phyloP scores from a whole-genome alignment of 2,888 invertebrate genomes.

The Ormyrus rosae region DNA sequence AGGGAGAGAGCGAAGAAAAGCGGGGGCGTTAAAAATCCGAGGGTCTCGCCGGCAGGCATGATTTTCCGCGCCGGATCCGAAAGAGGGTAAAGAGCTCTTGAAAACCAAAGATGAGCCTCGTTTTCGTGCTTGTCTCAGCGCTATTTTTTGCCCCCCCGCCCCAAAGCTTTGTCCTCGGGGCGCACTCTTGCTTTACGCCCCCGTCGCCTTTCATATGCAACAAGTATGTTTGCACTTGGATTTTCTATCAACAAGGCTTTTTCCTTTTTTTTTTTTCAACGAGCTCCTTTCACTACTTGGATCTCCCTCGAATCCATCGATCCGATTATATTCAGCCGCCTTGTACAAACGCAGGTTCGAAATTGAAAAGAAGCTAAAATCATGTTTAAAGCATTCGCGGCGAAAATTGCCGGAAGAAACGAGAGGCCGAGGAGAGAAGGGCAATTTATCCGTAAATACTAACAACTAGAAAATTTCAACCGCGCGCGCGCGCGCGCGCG shows the following conservation, averaged over 20 bases:
- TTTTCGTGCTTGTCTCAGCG: constrained; percentile 1
- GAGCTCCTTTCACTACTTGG: background rate
- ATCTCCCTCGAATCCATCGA: background rate
- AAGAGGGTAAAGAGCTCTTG: constrained; percentile 12
- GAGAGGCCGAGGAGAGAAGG: background rate
- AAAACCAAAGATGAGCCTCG: constrained; percentile 34
- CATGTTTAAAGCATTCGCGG: background rate
- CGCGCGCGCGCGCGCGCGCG: constrained; percentile 20
- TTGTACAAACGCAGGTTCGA: too few relatives aligned
- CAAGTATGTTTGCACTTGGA: constrained; percentile 60
- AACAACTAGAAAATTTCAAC: constrained; percentile 9
- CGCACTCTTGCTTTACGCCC: background rate
- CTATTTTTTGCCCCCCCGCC: constrained; percentile 24
- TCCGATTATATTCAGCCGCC: too few relatives aligned
- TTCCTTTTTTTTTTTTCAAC: background rate
- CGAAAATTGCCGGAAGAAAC: background rate
- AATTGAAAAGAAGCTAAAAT: too few relatives aligned
- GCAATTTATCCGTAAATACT: background rate
- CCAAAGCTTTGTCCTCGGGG: constrained; percentile 40
- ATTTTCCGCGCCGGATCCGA: background rate
- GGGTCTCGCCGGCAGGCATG: constrained; percentile 5
- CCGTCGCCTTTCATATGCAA: constrained; percentile 60
- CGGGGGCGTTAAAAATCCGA: constrained; percentile 20
- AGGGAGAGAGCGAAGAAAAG: background rate
- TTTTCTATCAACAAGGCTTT: constrained; percentile 26